Evolutionary conservation across 2,797 vertebrate species (phyloP).

Genomic region (Clamator glandarius): DNA sequence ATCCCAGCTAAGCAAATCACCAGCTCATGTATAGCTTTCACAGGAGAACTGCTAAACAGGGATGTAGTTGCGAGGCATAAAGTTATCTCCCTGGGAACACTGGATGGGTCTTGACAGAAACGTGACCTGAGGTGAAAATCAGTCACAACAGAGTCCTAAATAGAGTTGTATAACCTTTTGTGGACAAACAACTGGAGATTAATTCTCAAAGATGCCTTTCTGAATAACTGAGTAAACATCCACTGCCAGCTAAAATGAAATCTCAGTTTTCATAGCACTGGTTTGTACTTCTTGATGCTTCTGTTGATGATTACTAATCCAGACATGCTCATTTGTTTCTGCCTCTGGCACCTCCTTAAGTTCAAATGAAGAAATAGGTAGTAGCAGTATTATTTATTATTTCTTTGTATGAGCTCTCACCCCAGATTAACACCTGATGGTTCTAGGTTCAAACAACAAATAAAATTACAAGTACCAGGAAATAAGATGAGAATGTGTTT

Average conservation of each 20-base stretch:
- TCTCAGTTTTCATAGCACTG: not conserved
- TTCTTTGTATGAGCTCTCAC: not conserved
- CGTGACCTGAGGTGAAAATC: not conserved
- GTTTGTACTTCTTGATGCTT: not conserved
- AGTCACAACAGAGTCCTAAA: not conserved
- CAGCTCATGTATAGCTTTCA: not conserved
- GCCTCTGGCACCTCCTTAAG: not conserved
- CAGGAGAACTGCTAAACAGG: not conserved
- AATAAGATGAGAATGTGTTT: not conserved
- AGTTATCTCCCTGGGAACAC: not conserved
- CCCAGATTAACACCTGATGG: not conserved
- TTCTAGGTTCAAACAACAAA: not conserved
- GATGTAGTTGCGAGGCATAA: not conserved
- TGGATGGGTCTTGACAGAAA: not conserved
- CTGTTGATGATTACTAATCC: not conserved
- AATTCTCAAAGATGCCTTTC: not conserved
- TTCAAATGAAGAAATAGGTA: not conserved
- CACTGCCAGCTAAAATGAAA: not conserved
- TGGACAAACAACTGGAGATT: fast-evolving
- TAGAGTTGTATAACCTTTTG: not conserved
- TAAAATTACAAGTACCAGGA: not conserved
- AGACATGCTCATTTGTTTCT: not conserved
- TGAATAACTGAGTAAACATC: not conserved
- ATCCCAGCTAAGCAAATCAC: not conserved
- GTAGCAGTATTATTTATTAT: not conserved